Percentiles rank a stretch among this genome's conserved stretches.
Evolutionary conservation across 2,888 invertebrate genomes (phyloP).

Genomic region (Baronia brevicornis): DNA sequence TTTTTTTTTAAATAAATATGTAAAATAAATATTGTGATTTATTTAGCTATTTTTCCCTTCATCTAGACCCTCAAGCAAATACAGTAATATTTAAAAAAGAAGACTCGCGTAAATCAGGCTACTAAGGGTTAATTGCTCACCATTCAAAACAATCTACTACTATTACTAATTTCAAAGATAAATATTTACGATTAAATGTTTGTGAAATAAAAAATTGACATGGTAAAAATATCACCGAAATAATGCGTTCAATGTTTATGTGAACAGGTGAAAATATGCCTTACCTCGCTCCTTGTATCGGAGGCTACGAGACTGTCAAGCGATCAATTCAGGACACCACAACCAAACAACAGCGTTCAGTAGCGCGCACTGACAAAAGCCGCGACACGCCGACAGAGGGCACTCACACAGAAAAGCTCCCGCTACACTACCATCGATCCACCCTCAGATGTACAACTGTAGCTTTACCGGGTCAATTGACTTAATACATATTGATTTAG

Average conservation of each 20-base stretch:
- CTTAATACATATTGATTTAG: constrained; percentile 29
- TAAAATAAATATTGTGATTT: too few relatives aligned
- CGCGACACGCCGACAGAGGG: constrained; percentile 35
- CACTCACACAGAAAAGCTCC: constrained; percentile 32
- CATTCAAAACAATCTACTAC: too few relatives aligned
- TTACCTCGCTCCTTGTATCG: constrained; percentile 33
- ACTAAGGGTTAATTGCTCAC: too few relatives aligned
- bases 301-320: constrained; percentile 22
- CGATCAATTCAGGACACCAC: constrained; percentile 28
- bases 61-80: too few relatives aligned
- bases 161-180: too few relatives aligned
- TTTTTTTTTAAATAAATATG: too few relatives aligned
- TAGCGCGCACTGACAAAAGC: constrained; percentile 41
- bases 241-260: too few relatives aligned
- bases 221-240: too few relatives aligned
- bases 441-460: constrained; percentile 31
- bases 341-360: constrained; percentile 36
- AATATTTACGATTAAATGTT: background rate
- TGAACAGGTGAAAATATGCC: constrained; percentile 14
- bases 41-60: too few relatives aligned
- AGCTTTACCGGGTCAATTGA: constrained; percentile 19
- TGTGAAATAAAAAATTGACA: too few relatives aligned
- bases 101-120: too few relatives aligned
- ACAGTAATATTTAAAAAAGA: constrained; percentile 26
- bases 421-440: constrained; percentile 54